phyloP scores from a whole-genome alignment of 2,797 vertebrate species.

The Argyrosomus regius region DNA sequence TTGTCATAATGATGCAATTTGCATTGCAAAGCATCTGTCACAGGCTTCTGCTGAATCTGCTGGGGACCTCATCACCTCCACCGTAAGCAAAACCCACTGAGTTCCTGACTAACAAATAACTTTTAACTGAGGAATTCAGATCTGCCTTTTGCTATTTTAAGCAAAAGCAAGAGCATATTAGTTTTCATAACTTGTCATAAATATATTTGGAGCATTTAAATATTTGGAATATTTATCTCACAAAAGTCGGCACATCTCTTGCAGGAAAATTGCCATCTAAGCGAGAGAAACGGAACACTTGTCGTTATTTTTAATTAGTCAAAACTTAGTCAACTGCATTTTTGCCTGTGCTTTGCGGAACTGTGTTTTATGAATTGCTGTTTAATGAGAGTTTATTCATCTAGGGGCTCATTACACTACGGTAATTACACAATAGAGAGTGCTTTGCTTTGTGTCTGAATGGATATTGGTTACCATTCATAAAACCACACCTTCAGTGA shows the following conservation, averaged over 20 bases:
- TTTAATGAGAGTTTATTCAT: conserved; percentile 43
- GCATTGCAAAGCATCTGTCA: conserved; percentile 78
- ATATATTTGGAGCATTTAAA: conserved; percentile 23
- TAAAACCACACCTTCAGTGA: conserved; percentile 42
- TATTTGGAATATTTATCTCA: conserved; percentile 24
- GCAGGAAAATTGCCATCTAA: conserved; percentile 30
- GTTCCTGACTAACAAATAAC: conserved; percentile 38
- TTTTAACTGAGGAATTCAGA: conserved; percentile 4
- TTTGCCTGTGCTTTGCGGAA: conserved; percentile 28
- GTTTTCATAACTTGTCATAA: conserved; percentile 21
- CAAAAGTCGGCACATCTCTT: background rate
- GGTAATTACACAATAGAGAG: conserved; percentile 43
- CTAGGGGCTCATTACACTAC: conserved; percentile 41
- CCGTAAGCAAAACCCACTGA: conserved; percentile 31
- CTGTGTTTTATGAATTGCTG: conserved; percentile 12
- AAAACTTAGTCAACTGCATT: conserved; percentile 25
- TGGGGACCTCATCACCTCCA: conserved; percentile 37
- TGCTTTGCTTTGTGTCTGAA: conserved; percentile 55
- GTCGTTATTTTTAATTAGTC: conserved; percentile 35
- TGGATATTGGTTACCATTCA: conserved; percentile 62
- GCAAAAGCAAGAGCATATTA: conserved; percentile 2
- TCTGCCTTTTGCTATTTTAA: conserved; percentile 35
- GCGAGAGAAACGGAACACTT: conserved; percentile 17
- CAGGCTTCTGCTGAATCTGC: conserved; percentile 50
- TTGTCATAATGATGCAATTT: conserved; percentile 80